A percentile compares a stretch with the other conserved stretches of the same genome.
Conservation (phyloP, 2,113 vertebrate genomes). For the Sylvicapra grimmia region DNA sequence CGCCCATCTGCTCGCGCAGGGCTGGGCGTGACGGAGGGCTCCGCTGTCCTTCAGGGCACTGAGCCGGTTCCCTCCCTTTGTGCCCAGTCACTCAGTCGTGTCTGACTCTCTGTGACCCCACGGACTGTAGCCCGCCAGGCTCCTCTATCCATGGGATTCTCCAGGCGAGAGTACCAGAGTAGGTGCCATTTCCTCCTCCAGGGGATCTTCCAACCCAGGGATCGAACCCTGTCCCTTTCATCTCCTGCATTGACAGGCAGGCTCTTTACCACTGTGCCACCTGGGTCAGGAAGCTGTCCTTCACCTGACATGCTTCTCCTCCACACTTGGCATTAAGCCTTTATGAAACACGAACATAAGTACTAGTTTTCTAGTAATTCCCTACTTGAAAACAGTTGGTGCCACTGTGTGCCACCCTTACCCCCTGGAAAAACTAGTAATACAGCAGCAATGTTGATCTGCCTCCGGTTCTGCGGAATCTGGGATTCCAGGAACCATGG, state of each 20-base stretch:
- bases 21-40: accelerated
- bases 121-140: neutral
- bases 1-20: neutral
- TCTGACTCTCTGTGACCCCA: neutral
- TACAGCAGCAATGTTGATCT: accelerated
- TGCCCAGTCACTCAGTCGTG: neutral
- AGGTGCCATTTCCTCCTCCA: neutral
- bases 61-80: neutral
- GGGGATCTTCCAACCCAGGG: neutral
- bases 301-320: neutral
- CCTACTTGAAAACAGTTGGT: neutral
- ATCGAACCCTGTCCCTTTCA: accelerated
- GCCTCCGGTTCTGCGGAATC: neutral
- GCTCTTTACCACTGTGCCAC: neutral
- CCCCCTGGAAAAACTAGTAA: accelerated
- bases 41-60: too few relatives aligned
- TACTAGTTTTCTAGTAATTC: neutral
- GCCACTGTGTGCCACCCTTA: neutral
- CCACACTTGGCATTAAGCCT: neutral
- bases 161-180: neutral
- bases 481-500: neutral
- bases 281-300: neutral
- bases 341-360: neutral
- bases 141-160: neutral
- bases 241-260: neutral